These are phyloP conservation scores for Oreochromis spilurus DNA, from an alignment of 2,113 vertebrate species.

Conservation along the genomic window DNA sequence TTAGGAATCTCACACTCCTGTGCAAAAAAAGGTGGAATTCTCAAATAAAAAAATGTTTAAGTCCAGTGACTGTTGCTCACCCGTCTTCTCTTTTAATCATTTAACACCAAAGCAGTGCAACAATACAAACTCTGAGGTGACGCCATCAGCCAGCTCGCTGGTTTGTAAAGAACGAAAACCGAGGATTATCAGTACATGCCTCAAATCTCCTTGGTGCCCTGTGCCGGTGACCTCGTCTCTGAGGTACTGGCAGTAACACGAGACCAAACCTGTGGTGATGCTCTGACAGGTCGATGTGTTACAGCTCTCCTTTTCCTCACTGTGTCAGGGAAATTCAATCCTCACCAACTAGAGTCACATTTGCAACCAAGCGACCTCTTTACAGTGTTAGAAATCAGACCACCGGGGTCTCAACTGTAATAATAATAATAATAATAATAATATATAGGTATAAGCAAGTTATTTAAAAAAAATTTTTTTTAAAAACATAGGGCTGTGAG, in stretches of 20 bases:
- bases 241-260: conserved; percentile 17
- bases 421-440: not conserved
- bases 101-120: not conserved
- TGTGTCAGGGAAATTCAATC: conserved; percentile 44
- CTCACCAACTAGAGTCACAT: not conserved
- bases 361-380: not conserved
- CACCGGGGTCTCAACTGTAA: not conserved
- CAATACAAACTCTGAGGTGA: not conserved
- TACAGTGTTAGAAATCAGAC: not conserved
- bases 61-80: not conserved
- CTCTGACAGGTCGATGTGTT: not conserved
- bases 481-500: not conserved
- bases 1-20: not conserved
- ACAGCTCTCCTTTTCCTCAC: not conserved
- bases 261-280: not conserved
- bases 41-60: not conserved
- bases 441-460: not conserved
- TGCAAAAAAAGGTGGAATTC: not conserved
- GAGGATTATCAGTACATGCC: not conserved
- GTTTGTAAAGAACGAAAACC: not conserved
- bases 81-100: not conserved
- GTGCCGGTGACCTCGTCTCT: not conserved
- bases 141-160: not conserved
- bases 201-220: not conserved
- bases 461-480: too few species aligned